Evolutionary conservation across 1,140 invertebrate genomes (phyloP).

Genomic region (Trachymyrmex cornetzi): DNA sequence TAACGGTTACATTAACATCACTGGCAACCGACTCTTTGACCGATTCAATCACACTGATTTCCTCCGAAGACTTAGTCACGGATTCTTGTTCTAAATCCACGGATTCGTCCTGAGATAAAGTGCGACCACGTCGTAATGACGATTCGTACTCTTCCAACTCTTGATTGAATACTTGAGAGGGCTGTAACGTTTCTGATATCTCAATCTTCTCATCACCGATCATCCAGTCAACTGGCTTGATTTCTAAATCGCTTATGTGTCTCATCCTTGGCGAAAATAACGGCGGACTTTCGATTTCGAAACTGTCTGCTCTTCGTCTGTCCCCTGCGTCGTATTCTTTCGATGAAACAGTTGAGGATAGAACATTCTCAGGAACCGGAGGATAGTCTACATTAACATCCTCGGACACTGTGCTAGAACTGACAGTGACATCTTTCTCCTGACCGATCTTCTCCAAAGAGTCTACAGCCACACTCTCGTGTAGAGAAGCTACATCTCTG

Average conservation of each 20-base stretch:
- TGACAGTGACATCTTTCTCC: constrained; percentile 80
- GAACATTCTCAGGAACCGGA: constrained; percentile 72
- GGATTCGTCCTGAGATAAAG: constrained; percentile 68
- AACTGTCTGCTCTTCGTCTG: constrained; percentile 76
- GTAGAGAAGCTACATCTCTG: constrained; percentile 75
- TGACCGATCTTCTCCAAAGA: constrained; percentile 78
- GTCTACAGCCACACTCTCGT: constrained; percentile 80
- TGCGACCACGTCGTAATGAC: constrained; percentile 60
- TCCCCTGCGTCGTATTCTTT: constrained; percentile 2
- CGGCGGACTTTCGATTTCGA: constrained; percentile 84
- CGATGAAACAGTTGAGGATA: background rate
- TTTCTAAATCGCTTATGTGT: constrained; percentile 80
- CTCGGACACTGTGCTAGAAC: constrained; percentile 80
- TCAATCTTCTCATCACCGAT: constrained; percentile 86
- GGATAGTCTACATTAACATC: constrained; percentile 79
- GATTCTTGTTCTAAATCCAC: constrained; percentile 70
- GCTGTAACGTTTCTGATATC: constrained; percentile 82
- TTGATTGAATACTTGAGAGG: constrained; percentile 83
- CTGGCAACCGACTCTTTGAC: constrained; percentile 51
- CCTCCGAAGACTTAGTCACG: constrained; percentile 73
- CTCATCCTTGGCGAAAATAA: constrained; percentile 79
- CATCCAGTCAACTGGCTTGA: constrained; percentile 84
- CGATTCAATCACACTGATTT: constrained; percentile 74
- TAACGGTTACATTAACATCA: background rate
- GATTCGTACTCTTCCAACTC: constrained; percentile 84